A percentile compares a stretch with the other conserved stretches of the same genome.
Conservation (phyloP, 2,113 vertebrate species). For the Burhinus oedicnemus region DNA sequence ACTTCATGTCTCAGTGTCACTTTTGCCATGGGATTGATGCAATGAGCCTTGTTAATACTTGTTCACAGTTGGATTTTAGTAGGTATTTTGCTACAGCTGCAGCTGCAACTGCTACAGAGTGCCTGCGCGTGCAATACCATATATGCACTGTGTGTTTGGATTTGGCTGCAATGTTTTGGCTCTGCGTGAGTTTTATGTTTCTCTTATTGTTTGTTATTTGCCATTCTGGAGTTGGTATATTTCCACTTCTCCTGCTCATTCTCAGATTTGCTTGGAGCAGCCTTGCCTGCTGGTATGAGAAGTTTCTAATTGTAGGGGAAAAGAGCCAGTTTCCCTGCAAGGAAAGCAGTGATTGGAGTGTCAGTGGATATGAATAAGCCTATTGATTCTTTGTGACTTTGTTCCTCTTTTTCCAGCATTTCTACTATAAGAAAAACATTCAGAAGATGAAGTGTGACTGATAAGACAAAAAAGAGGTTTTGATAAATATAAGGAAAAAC, state of each 20-base stretch:
- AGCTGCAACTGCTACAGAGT: background rate
- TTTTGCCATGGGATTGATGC: constrained; percentile 62
- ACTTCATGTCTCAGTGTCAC: constrained; percentile 50
- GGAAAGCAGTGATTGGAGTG: background rate
- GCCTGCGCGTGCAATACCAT: background rate
- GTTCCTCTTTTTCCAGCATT: background rate
- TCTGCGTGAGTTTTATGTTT: constrained; percentile 5
- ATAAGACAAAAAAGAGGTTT: background rate
- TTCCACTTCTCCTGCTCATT: constrained; percentile 32
- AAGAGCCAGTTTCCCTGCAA: background rate
- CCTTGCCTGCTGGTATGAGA: background rate
- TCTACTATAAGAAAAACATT: background rate
- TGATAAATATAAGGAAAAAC: background rate
- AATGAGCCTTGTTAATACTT: constrained; percentile 58
- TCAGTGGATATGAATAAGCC: background rate
- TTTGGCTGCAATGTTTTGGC: constrained; percentile 23
- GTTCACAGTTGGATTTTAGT: constrained; percentile 63
- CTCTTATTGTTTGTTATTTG: constrained; percentile 22
- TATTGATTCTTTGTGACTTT: background rate
- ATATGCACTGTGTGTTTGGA: background rate
- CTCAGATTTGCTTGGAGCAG: constrained; percentile 19
- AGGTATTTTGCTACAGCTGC: constrained; percentile 42
- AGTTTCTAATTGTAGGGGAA: background rate
- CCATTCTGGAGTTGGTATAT: background rate
- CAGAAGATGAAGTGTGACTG: background rate